These are phyloP conservation scores for Berghia stephanieae DNA, from an alignment of 1,140 invertebrate genomes.

Conservation along the genomic window DNA sequence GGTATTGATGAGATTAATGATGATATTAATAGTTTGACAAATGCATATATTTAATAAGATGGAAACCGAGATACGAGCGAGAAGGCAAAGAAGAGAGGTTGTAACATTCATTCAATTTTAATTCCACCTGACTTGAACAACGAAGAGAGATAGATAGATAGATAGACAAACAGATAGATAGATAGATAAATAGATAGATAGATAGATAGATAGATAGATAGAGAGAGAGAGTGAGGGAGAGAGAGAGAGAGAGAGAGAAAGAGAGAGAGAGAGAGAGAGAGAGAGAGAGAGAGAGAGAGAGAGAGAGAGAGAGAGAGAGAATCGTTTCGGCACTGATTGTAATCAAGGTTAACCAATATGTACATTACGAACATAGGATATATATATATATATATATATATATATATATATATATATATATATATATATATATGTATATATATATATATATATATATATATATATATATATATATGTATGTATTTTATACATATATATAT, in stretches of 20 bases:
- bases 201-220: too few relatives aligned
- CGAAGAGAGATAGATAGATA: too few relatives aligned
- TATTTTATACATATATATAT: too few relatives aligned
- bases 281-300: not conserved
- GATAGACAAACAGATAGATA: too few relatives aligned
- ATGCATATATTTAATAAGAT: not conserved
- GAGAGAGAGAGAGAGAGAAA: slow-evolving; percentile 28
- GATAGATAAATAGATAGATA: too few relatives aligned
- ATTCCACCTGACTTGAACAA: not conserved
- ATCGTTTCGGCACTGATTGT: not conserved
- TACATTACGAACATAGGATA: too few relatives aligned
- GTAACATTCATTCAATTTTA: not conserved
- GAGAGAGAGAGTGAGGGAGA: slow-evolving; percentile 14
- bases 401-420: slow-evolving; percentile 1
- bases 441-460: not conserved
- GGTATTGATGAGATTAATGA: not conserved
- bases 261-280: slow-evolving; percentile 17
- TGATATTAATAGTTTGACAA: not conserved
- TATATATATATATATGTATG: not conserved
- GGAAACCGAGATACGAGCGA: not conserved
- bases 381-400: not conserved
- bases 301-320: not conserved
- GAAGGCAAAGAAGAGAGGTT: not conserved
- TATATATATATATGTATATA: not conserved
- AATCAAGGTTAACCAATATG: not conserved